phyloP scores from a whole-genome alignment of 1,140 invertebrate genomes.

The Chlorops oryzae region DNA sequence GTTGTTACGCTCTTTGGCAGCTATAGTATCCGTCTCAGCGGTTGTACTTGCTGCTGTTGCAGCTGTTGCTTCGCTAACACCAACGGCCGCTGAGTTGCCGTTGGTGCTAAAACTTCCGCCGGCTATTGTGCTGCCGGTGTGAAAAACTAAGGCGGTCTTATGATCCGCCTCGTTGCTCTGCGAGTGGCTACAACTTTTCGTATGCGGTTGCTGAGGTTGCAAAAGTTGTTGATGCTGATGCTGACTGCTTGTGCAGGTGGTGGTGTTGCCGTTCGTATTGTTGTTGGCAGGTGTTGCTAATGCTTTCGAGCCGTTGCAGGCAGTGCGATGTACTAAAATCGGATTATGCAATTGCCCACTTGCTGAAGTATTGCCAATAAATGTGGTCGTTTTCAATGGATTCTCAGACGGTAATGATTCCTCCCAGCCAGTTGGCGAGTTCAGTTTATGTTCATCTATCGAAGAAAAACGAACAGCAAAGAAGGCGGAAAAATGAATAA shows the following conservation, averaged over 20 bases:
- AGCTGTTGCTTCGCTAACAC: slow-evolving; percentile 23
- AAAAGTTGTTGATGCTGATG: slow-evolving; percentile 25
- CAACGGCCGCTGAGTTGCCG: slow-evolving; percentile 44
- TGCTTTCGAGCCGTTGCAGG: slow-evolving; percentile 8
- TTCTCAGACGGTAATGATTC: too few relatives aligned
- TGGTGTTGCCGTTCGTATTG: slow-evolving; percentile 1
- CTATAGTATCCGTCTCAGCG: neutral
- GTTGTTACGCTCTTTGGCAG: slow-evolving; percentile 3
- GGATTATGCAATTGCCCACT: slow-evolving; percentile 16
- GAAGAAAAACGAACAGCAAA: too few relatives aligned
- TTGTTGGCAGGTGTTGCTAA: slow-evolving; percentile 9
- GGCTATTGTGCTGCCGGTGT: slow-evolving; percentile 37
- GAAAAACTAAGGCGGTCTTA: slow-evolving; percentile 6
- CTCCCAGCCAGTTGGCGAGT: too few relatives aligned
- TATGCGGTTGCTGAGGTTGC: slow-evolving; percentile 20
- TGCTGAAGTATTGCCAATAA: slow-evolving; percentile 7
- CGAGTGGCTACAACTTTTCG: slow-evolving; percentile 16
- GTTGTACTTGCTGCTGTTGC: slow-evolving; percentile 11
- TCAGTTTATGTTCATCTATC: too few relatives aligned
- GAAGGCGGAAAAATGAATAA: too few relatives aligned
- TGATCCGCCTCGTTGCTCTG: neutral
- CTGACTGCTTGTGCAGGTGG: slow-evolving; percentile 30
- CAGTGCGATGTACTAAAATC: slow-evolving; percentile 10
- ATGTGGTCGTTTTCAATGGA: too few relatives aligned
- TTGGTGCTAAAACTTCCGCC: slow-evolving; percentile 45